These are phyloP conservation scores for Cassiopea xamachana DNA, from an alignment of 30 jellyfish, hydroid and myxozoan genomes.

Conservation along the genomic window DNA sequence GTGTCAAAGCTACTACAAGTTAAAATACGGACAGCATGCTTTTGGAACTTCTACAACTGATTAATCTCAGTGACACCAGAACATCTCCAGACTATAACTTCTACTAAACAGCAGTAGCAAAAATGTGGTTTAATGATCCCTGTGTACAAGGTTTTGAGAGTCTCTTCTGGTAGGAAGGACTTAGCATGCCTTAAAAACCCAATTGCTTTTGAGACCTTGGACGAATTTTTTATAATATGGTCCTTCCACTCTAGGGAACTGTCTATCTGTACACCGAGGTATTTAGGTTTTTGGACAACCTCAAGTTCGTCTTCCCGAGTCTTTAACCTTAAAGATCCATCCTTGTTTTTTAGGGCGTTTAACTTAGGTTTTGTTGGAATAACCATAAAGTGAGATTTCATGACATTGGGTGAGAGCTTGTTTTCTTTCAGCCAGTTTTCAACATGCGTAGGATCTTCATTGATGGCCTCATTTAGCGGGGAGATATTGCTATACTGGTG, in stretches of 20 bases:
- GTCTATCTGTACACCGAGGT: not conserved
- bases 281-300: not conserved
- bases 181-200: not conserved
- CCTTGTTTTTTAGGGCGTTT: not conserved
- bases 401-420: not conserved
- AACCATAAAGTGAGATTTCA: not conserved
- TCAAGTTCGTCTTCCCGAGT: not conserved
- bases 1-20: not conserved
- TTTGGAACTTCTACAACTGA: not conserved
- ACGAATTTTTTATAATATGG: not conserved
- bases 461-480: no score
- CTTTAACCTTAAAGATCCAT: not conserved
- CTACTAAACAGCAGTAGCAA: not conserved
- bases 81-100: not conserved
- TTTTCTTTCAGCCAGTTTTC: not conserved
- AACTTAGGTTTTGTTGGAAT: not conserved
- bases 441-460: no score
- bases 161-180: not conserved
- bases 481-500: no score
- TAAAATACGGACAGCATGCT: not conserved
- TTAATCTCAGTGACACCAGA: not conserved
- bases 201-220: not conserved
- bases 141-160: not conserved
- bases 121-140: not conserved
- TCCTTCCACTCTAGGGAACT: not conserved